Evolutionary conservation across 2,888 invertebrate species (phyloP).

Genomic region (Mylabris sibirica): DNA sequence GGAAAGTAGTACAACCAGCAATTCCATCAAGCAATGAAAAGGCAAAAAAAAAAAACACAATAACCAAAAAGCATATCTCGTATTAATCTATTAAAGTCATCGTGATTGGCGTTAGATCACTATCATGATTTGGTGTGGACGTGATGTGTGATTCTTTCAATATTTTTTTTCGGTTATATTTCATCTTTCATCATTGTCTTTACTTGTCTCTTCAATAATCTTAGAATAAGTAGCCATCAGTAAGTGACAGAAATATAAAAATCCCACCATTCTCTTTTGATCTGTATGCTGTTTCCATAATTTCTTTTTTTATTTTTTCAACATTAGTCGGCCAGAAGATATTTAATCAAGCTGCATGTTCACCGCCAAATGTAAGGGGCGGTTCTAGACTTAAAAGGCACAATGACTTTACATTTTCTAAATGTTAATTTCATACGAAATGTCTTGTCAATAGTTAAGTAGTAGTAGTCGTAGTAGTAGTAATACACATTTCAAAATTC

Average conservation of each 20-base stretch:
- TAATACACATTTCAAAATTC: conserved; percentile 19
- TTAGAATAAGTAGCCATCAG: conserved; percentile 16
- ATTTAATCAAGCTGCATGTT: conserved; percentile 28
- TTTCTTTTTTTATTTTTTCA: neutral
- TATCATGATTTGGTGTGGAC: conserved; percentile 32
- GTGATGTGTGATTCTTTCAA: conserved; percentile 17
- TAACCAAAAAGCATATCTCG: neutral
- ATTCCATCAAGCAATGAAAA: neutral
- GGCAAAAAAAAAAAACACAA: neutral
- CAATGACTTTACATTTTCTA: conserved; percentile 45
- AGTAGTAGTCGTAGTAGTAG: too few species aligned
- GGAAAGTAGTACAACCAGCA: neutral
- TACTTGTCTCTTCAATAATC: neutral
- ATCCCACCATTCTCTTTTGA: neutral
- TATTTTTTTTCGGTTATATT: neutral
- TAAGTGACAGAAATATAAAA: conserved; percentile 5
- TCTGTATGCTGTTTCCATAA: neutral
- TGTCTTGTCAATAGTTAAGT: conserved; percentile 35
- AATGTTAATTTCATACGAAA: conserved; percentile 47
- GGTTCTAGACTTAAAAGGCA: conserved; percentile 45
- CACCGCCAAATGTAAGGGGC: conserved; percentile 40
- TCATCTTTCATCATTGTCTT: neutral
- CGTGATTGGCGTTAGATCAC: conserved; percentile 31
- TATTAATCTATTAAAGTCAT: conserved; percentile 34
- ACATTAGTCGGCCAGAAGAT: conserved; percentile 34